These are phyloP conservation scores for Oriolus oriolus DNA, from an alignment of 2,113 vertebrate genomes.

Conservation along the genomic window DNA sequence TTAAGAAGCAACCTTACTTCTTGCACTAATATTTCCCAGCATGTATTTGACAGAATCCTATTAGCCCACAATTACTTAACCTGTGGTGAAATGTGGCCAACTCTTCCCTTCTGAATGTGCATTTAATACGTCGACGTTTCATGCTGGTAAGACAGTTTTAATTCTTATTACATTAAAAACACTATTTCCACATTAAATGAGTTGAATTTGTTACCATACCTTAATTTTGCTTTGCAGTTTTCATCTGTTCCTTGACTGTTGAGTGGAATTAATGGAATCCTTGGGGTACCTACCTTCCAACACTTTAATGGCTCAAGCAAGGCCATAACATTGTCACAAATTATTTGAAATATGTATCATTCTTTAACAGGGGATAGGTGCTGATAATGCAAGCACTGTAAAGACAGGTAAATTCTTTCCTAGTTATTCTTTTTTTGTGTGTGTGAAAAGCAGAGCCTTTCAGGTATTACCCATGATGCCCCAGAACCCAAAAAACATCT, in stretches of 20 bases:
- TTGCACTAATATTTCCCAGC: background rate
- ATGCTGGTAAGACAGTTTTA: background rate
- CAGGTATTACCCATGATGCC: constrained; percentile 1
- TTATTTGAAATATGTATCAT: background rate
- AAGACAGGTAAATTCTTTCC: background rate
- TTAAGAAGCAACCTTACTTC: background rate
- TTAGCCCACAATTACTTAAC: background rate
- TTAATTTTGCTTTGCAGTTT: background rate
- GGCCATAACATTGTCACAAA: background rate
- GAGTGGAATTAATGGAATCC: background rate
- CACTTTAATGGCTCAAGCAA: background rate
- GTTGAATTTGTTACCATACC: background rate
- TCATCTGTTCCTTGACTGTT: background rate
- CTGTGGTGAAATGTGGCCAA: background rate
- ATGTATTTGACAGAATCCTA: background rate
- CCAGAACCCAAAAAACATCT: constrained; percentile 28
- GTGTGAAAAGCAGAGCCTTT: background rate
- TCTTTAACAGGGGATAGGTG: background rate
- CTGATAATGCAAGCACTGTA: background rate
- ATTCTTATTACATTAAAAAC: background rate
- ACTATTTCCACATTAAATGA: background rate
- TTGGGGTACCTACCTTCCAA: background rate
- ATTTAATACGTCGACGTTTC: background rate
- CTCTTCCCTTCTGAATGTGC: background rate
- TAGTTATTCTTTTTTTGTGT: background rate